Percentiles rank a stretch among this genome's conserved stretches.
These are phyloP conservation scores for Lepidochrysops patricia DNA, from an alignment of 2,888 invertebrate species.

Conservation along the genomic window DNA sequence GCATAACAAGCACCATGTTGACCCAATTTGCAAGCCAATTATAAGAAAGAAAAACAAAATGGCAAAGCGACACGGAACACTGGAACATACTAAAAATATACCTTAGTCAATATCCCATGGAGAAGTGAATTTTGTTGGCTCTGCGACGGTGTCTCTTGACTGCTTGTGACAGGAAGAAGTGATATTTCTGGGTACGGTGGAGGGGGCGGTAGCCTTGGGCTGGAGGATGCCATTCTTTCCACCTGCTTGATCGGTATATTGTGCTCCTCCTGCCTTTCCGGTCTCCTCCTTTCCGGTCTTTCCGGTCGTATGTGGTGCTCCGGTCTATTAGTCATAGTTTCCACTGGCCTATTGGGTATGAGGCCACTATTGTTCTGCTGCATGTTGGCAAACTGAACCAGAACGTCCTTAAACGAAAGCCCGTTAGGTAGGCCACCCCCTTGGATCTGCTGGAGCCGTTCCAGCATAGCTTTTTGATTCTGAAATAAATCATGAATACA, in stretches of 20 bases:
- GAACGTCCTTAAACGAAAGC: slow-evolving; percentile 80
- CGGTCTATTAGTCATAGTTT: slow-evolving; percentile 42
- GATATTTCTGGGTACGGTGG: slow-evolving; percentile 87
- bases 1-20: neutral
- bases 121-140: slow-evolving; percentile 77
- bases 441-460: slow-evolving; percentile 65
- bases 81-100: slow-evolving; percentile 25
- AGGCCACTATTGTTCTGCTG: slow-evolving; percentile 51
- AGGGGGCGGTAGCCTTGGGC: slow-evolving; percentile 72
- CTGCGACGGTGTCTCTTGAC: slow-evolving; percentile 40
- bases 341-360: slow-evolving; percentile 47
- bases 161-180: slow-evolving; percentile 78
- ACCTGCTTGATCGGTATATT: slow-evolving; percentile 44
- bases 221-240: slow-evolving; percentile 49
- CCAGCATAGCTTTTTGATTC: slow-evolving; percentile 67
- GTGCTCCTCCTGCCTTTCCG: slow-evolving; percentile 40
- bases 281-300: slow-evolving; percentile 40
- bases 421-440: slow-evolving; percentile 60
- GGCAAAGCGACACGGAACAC: slow-evolving; percentile 2
- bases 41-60: neutral
- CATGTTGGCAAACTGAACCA: slow-evolving; percentile 82
- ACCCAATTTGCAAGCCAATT: slow-evolving; percentile 8
- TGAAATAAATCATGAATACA: no score
- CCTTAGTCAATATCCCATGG: slow-evolving; percentile 86
- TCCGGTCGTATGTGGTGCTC: slow-evolving; percentile 52